Conservation (phyloP, 2,888 invertebrate genomes). For the Apamea sordens region DNA sequence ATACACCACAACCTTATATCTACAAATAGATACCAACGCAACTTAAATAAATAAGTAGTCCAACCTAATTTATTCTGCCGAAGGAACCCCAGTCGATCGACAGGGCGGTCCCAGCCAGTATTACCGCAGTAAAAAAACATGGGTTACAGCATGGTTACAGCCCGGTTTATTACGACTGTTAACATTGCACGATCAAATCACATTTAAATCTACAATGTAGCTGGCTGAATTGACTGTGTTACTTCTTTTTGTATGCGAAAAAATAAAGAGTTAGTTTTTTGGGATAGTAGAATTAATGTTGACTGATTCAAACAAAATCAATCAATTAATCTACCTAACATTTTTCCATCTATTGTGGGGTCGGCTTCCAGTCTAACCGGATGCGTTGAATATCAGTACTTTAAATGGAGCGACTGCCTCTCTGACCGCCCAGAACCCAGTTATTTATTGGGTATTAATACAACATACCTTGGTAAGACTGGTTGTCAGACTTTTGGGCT, state of each 20-base stretch:
- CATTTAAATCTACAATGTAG: slow-evolving; percentile 64
- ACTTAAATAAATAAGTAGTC: slow-evolving; percentile 25
- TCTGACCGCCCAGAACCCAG: no score
- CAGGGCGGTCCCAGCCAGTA: slow-evolving; percentile 59
- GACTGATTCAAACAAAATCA: neutral
- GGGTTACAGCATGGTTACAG: slow-evolving; percentile 55
- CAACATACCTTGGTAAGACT: neutral
- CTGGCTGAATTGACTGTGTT: slow-evolving; percentile 29
- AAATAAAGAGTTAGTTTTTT: neutral
- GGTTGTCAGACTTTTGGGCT: neutral
- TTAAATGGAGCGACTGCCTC: neutral
- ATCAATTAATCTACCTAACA: neutral
- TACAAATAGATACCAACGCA: neutral
- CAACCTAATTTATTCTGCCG: slow-evolving; percentile 53
- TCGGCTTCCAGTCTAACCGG: neutral
- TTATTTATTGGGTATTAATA: no score
- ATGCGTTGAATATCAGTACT: neutral
- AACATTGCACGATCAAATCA: slow-evolving; percentile 66
- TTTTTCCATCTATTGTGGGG: neutral
- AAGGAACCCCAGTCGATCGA: slow-evolving; percentile 55
- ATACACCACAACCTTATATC: neutral
- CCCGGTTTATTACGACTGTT: slow-evolving; percentile 68
- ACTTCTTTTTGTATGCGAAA: slow-evolving; percentile 24
- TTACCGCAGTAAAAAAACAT: slow-evolving; percentile 65
- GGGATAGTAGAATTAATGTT: neutral